Conservation (phyloP, 2,113 vertebrate genomes). For the Pseudorectes ferrugineus region DNA sequence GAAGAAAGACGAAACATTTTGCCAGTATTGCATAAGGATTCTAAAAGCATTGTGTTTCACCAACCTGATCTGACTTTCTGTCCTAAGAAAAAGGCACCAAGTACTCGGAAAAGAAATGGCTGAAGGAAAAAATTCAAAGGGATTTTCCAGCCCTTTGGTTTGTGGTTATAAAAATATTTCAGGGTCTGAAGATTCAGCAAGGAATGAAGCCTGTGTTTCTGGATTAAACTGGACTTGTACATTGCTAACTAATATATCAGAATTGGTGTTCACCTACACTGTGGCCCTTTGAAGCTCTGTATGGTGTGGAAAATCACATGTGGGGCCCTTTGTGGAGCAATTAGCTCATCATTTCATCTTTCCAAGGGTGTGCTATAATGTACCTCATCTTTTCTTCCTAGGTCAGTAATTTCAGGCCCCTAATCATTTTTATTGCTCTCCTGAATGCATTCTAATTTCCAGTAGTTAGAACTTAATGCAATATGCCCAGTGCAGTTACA, state of each 20-base stretch:
- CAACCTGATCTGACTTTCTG: neutral
- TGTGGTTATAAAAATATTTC: neutral
- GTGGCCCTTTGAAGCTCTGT: neutral
- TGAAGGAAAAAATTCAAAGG: neutral
- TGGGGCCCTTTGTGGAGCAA: neutral
- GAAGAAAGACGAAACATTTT: neutral
- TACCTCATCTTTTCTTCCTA: neutral
- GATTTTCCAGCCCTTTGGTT: neutral
- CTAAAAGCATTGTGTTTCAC: neutral
- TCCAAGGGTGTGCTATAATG: neutral
- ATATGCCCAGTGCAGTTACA: neutral
- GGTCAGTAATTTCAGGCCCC: neutral
- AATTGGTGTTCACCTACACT: neutral
- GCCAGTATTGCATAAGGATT: neutral
- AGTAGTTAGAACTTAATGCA: neutral
- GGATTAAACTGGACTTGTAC: neutral
- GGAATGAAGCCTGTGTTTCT: neutral
- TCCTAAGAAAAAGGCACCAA: neutral
- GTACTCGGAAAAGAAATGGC: neutral
- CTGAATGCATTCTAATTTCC: conserved; percentile 21
- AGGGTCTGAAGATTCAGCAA: neutral
- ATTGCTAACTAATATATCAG: neutral
- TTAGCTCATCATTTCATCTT: conserved; percentile 5
- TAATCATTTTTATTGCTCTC: conserved; percentile 27
- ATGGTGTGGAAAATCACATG: neutral